Evolutionary conservation across 2,888 invertebrate species (phyloP).

Genomic region (Siphlonurus alternatus): DNA sequence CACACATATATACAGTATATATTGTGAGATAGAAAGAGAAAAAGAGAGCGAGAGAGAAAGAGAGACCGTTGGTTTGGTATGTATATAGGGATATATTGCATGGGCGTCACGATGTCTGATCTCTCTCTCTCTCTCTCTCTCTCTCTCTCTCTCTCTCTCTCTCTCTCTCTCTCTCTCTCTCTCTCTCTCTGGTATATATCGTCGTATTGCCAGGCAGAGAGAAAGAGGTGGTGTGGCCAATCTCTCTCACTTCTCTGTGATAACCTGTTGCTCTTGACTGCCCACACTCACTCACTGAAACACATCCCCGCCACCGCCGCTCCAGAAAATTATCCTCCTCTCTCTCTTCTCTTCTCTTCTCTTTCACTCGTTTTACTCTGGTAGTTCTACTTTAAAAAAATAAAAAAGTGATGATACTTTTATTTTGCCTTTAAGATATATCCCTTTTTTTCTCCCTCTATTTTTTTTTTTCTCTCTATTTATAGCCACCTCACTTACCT

Average conservation of each 20-base stretch:
- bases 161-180: neutral
- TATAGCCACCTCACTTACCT: neutral
- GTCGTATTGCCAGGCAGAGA: neutral
- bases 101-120: neutral
- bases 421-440: neutral
- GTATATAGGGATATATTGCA: too few species aligned
- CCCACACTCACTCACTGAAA: neutral
- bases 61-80: too few species aligned
- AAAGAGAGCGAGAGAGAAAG: too few species aligned
- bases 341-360: neutral
- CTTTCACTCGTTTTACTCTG: neutral
- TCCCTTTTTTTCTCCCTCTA: neutral
- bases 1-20: too few species aligned
- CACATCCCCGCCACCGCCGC: neutral
- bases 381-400: neutral
- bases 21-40: too few species aligned
- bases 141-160: neutral
- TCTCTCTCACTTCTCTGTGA: neutral
- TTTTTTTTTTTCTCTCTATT: neutral
- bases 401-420: neutral
- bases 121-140: neutral
- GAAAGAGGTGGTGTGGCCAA: neutral
- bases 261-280: conserved; percentile 1
- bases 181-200: neutral
- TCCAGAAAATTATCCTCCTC: neutral